These are phyloP conservation scores for Microhierax caerulescens DNA, from an alignment of 2,797 vertebrate species.

Conservation along the genomic window DNA sequence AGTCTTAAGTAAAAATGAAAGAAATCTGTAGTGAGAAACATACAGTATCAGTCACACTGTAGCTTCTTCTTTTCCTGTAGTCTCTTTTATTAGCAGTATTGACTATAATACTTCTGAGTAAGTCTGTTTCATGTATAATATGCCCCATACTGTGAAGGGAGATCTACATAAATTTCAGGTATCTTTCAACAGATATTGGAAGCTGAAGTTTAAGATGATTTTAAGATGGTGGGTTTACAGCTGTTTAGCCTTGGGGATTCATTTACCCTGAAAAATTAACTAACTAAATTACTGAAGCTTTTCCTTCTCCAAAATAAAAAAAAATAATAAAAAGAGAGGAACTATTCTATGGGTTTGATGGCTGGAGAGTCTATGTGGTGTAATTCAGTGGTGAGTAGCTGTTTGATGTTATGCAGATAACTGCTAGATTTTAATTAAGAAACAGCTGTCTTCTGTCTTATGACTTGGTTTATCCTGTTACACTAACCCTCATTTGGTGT, in stretches of 20 bases:
- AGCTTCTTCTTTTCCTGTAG: neutral
- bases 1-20: neutral
- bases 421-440: conserved; percentile 45
- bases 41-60: neutral
- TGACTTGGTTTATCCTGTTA: conserved; percentile 25
- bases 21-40: neutral
- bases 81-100: neutral
- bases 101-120: neutral
- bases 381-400: neutral
- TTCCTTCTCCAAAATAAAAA: neutral
- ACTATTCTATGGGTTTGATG: neutral
- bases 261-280: neutral
- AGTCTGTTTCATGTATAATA: neutral
- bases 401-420: conserved; percentile 13
- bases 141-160: neutral
- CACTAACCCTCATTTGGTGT: neutral
- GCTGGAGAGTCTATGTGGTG: neutral
- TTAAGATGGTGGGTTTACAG: neutral
- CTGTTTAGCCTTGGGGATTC: neutral
- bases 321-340: neutral
- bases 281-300: neutral
- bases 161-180: neutral
- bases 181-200: neutral
- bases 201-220: neutral
- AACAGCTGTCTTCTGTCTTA: conserved; percentile 8